These are phyloP conservation scores for Chaetorhynchus papuensis DNA, from an alignment of 2,113 vertebrate genomes.

Conservation along the genomic window DNA sequence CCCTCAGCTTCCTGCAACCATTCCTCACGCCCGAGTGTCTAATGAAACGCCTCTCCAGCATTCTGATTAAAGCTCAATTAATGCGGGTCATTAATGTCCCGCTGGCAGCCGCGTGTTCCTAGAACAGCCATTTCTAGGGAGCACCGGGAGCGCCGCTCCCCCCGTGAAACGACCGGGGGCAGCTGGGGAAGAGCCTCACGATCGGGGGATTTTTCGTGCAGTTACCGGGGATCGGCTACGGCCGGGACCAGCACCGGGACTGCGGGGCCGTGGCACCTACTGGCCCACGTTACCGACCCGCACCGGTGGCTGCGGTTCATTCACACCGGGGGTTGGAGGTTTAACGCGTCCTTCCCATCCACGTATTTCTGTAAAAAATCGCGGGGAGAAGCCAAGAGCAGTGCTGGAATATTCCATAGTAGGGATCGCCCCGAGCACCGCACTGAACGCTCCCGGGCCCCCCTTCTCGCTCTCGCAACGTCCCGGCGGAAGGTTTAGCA, in stretches of 20 bases:
- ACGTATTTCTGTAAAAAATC: background rate
- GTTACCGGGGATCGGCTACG: background rate
- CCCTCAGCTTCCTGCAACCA: background rate
- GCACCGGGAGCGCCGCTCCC: background rate
- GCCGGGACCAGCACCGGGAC: background rate
- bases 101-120: background rate
- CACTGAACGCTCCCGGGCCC: background rate
- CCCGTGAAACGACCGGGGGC: background rate
- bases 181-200: background rate
- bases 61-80: slow-evolving; percentile 41
- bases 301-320: background rate
- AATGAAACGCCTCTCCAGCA: background rate
- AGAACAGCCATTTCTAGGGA: background rate
- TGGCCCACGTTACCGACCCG: background rate
- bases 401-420: background rate
- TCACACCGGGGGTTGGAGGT: background rate
- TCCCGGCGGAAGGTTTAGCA: background rate
- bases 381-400: background rate
- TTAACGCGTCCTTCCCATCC: background rate
- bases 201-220: background rate
- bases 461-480: background rate
- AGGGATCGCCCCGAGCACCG: background rate
- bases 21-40: background rate
- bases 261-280: background rate
- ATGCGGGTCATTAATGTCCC: background rate